Evolutionary conservation across 2,888 invertebrate species (phyloP), one percentile per base, ranked within the genome.

Genomic region (Xanthorhoe spadicearia): DNA sequence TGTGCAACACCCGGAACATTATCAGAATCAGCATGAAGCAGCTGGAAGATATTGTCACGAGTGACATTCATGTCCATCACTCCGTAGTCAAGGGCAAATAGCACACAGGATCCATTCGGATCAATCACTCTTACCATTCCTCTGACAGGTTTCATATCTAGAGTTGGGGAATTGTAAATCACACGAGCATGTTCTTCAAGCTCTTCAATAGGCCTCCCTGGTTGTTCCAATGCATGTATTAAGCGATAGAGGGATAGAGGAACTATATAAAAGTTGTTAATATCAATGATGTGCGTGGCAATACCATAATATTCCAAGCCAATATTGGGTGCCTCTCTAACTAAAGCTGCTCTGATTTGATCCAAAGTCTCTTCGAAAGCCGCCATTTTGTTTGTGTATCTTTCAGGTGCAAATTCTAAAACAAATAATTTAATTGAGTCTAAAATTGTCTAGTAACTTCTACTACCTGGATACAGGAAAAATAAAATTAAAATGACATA

Each of bases 31-130:
- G 17, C 0, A 38, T 54, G 15, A 0, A 17, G 13, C 6, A 9
- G 35, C n/a, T 19, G 10, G n/a, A 55, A 63, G 17, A 67, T 59
- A 10, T 35, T 7, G 6, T n/a, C 3, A 4, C 13, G 19, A 28
- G 15, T 0, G 0, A 63, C 18, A 1, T 35, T 6, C 18, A 3
- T 15, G 13, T 67, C 67, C 9, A 17, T 28, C 9, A 50, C 2
- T 6, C 67, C 67, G 56, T 67, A 67, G 19, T 67, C 67, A 6
- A 63, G 17, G 4, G 67, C 67, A 57, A 18, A 57, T 5, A 63
- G 48, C 13, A 0, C 13, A 13, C 51, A 63, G 2, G 58, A 10
- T 4, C 18, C 43, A 61, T 66, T 38, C 4, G 38, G 2, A 15
- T 54, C 0, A 15, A 66, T 15, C 13, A 0, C 10, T 2, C n/a